Evolutionary conservation across 2,888 invertebrate genomes (phyloP), one percentile per base, ranked within the genome.

Genomic region (Ptychoptera albimana): DNA sequence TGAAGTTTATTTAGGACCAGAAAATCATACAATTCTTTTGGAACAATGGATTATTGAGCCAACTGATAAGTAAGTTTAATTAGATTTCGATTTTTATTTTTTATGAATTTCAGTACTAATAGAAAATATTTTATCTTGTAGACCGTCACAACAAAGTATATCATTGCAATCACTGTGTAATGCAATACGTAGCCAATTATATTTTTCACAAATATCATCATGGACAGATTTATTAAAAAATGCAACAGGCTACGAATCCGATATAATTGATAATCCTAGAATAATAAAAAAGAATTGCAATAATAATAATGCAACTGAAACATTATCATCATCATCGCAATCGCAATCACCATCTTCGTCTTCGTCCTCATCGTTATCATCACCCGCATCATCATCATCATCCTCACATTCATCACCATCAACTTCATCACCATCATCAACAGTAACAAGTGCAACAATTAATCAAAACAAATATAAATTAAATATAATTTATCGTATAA

Each of bases 141-240:
- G 23, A 23, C 23, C 23, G 7, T 23, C 23, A 23, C 23, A 23
- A 23, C 23, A 23, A 23, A 23, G 23, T 23, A 23, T 23, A 5
- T 64, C 64, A 44, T 51, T 66, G 49, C 78, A 82, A 56, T 86
- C 87, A 64, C 70, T 96, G 53, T 75, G 92, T 58, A 89, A 88
- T 67, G 94, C 94, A 42, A 82, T 96, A 40, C 77, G 92, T 50
- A 94, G 94, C 7, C 91, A 92, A 65, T 74, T 96, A 48, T 91
- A 93, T 69, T 96, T 96, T 70, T 96, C 94, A 6, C 94, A 96
- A 71, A 78, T 96, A 52, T 86, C 91, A 42, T 91, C 94, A 45
- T 96, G 94, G 94, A 75, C 63, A 48, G 66, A 66, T 57, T 54
- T 64, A 30, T 53, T 66, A 42, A 60, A 61, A 37, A 63, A 64